phyloP scores from a whole-genome alignment of 2,797 vertebrate genomes.

The Pagetopsis macropterus region DNA sequence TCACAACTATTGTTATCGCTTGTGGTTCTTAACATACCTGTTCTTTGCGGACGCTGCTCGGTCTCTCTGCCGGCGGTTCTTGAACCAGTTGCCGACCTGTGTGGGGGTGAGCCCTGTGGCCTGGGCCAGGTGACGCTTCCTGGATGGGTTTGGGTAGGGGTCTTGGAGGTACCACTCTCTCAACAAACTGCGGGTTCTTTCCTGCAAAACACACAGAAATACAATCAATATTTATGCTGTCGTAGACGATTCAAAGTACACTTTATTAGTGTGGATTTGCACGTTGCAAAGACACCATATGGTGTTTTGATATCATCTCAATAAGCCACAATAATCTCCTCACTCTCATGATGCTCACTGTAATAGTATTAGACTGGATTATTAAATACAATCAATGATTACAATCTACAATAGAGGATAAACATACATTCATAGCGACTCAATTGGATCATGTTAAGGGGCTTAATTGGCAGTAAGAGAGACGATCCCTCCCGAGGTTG shows the following conservation, averaged over 20 bases:
- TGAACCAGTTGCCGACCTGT: slow-evolving; percentile 90
- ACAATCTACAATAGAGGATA: slow-evolving; percentile 32
- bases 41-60: slow-evolving; percentile 87
- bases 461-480: slow-evolving; percentile 60
- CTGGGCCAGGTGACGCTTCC: slow-evolving; percentile 86
- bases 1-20: too few relatives aligned
- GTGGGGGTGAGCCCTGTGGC: slow-evolving; percentile 87
- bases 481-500: slow-evolving; percentile 36
- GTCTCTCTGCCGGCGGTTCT: slow-evolving; percentile 86
- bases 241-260: not conserved
- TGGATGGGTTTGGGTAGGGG: slow-evolving; percentile 87
- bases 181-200: slow-evolving; percentile 85
- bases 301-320: slow-evolving; percentile 38
- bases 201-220: slow-evolving; percentile 63
- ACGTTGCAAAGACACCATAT: slow-evolving; percentile 11
- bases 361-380: slow-evolving; percentile 68
- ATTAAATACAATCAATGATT: slow-evolving; percentile 54
- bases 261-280: not conserved
- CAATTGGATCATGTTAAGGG: slow-evolving; percentile 74
- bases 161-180: slow-evolving; percentile 89
- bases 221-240: not conserved
- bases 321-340: slow-evolving; percentile 61
- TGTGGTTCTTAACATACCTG: slow-evolving; percentile 60
- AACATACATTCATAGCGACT: slow-evolving; percentile 48
- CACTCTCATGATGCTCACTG: slow-evolving; percentile 33